Evolutionary conservation across 2,888 invertebrate species (phyloP), one percentile per base, ranked within the genome.

Genomic region (Gymnoscelis rufifasciata): DNA sequence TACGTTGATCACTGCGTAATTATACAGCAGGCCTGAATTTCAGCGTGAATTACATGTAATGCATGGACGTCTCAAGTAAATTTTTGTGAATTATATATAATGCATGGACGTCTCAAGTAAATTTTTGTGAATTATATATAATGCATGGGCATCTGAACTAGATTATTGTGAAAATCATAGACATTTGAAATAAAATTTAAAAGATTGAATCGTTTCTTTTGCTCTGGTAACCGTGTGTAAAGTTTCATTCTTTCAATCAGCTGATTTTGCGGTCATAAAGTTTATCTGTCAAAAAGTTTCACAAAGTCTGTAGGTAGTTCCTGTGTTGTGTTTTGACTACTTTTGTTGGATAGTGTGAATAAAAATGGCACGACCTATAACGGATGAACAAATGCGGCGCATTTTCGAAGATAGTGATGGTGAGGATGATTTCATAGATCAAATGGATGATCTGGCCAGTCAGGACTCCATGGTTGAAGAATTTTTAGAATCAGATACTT

Each of bases 401-500:
- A n/a, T n/a, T n/a, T n/a, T n/a, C n/a, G n/a, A n/a, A 26, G 6
- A 3, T 26, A 26, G 26, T 26, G 26, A 26, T 26, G 26, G 26
- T 7, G 26, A 26, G 26, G 26, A 26, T 26, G 8, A 26, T 26
- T 26, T 7, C 8, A 26, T 26, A 8, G 7, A 26, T 7, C 7
- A 26, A 26, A 26, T 26, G 26, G 26, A 6, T 26, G 26, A 26
- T 8, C 35, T 19, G 23, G 35, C 35, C 35, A 23, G 19, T 35
- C 35, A 35, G 35, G 35, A 35, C 35, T 35, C 35, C 11, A 35
- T 35, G 35, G 35, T 7, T 10, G 35, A 35, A 35, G 19, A 35
- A 10, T 35, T 19, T 35, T 35, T 35, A 35, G 35, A 35, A 35
- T 35, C 35, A 35, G 35, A 11, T 35, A 35, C 35, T 35, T 35